Base-by-base conservation (phyloP, 1,140 invertebrate species). In the Nilaparvata lugens region DNA sequence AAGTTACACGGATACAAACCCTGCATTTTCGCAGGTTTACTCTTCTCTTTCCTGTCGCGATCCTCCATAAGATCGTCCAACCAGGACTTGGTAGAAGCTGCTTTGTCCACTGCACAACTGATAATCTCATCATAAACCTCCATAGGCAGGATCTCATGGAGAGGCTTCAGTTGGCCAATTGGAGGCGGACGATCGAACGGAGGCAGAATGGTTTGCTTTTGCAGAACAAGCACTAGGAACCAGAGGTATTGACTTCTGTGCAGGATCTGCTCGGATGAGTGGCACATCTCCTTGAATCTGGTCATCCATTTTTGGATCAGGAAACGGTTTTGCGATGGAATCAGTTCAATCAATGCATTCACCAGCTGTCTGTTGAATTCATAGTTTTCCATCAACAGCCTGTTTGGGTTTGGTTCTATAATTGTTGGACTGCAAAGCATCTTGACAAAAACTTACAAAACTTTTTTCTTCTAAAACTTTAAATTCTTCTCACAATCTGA, bases 211-310 rank as follows among this genome's bases (percentile, higher is more conserved):
- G 2, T 18, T 48, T 23, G 16, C 18, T 48, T 48, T 48, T 48
- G 45, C 45, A 48, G 9, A 48, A 48, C 45, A 19, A 48, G 21
- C 6, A 48, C 16, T 6, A 48, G 16, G 11, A 48, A 48, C 45
- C 45, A 48, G 16, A 48, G 16, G 14, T 48, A 48, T 19, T 48
- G 45, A 48, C 45, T 48, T 48, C 45, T 18, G 21, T 48, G 21
- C 21, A 48, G 11, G 16, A 48, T 19, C 45, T 48, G 45, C 21
- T 48, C 45, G 16, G 45, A 3, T 5, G 45, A 19, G 21, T 48
- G 45, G 11, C 21, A 19, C 45, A 48, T 48, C 2, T 78, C 79
- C 14, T 73, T 73, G 57, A 85, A 82, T 64, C 77, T 77, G 2
- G 16, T 18, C 16, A 48, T 48, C 45, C 45, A 48, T 48, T 48